A percentile compares a stretch with the other conserved stretches of the same genome.
These are phyloP conservation scores for Amblyjoppa proteus DNA, from an alignment of 2,888 invertebrate genomes.

Conservation along the genomic window DNA sequence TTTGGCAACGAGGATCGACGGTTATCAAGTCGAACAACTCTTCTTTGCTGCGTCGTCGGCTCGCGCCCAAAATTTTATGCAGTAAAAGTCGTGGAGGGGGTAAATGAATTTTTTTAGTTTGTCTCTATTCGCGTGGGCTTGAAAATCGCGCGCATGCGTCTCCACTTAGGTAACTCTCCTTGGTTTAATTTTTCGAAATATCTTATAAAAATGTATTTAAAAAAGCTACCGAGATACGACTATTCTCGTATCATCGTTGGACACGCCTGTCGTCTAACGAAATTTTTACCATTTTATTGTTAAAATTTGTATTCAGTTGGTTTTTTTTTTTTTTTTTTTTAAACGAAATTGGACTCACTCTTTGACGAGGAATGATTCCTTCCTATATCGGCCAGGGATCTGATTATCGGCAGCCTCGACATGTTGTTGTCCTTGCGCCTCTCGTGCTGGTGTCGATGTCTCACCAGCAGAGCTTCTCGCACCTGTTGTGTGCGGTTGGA, in stretches of 20 bases:
- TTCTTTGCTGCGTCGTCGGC: constrained; percentile 3
- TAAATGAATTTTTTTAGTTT: constrained; percentile 13
- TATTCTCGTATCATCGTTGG: constrained; percentile 12
- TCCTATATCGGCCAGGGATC: constrained; percentile 98
- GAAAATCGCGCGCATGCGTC: constrained; percentile 39
- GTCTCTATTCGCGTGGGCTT: not conserved
- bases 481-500: constrained; percentile 82
- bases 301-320: constrained; percentile 4
- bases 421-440: constrained; percentile 90
- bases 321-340: constrained; percentile 2
- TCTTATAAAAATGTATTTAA: constrained; percentile 7
- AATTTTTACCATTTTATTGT: not conserved
- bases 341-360: constrained; percentile 89
- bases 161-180: constrained; percentile 49
- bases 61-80: constrained; percentile 1
- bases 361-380: constrained; percentile 97
- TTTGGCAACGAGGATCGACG: constrained; percentile 7
- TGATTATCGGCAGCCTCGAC: constrained; percentile 94
- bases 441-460: constrained; percentile 98
- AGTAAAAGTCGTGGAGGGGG: not conserved
- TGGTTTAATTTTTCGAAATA: constrained; percentile 4
- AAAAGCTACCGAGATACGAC: not conserved
- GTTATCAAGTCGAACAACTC: constrained; percentile 41
- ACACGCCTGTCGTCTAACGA: constrained; percentile 9
- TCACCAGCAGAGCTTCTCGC: constrained; percentile 93